phyloP scores from a whole-genome alignment of 2,797 vertebrate species.

The Monodelphis domestica region DNA sequence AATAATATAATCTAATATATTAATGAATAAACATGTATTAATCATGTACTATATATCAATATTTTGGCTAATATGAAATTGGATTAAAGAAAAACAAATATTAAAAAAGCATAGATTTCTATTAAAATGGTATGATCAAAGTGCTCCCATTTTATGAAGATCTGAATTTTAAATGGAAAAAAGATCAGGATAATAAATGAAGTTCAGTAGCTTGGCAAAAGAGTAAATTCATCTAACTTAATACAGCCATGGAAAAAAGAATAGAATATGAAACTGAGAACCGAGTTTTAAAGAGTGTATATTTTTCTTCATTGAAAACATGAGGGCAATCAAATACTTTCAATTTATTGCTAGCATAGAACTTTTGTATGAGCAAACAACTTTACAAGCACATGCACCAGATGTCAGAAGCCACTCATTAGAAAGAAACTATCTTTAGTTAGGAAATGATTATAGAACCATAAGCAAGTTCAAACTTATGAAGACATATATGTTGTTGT shows the following conservation, averaged over 20 bases:
- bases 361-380: not conserved
- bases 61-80: not conserved
- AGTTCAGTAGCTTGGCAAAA: too few relatives aligned
- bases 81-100: not conserved
- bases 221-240: not conserved
- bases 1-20: not conserved
- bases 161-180: not conserved
- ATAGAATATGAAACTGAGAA: fast-evolving
- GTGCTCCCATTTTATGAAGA: constrained; percentile 1
- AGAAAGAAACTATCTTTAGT: not conserved
- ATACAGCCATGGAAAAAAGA: fast-evolving
- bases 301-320: not conserved
- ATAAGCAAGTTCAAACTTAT: fast-evolving
- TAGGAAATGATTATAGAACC: too few relatives aligned
- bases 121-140: not conserved
- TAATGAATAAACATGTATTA: not conserved
- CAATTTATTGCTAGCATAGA: not conserved
- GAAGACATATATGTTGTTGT: fast-evolving
- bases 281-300: not conserved
- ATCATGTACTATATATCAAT: not conserved
- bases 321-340: not conserved
- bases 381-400: not conserved
- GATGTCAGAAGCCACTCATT: not conserved
- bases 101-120: not conserved
- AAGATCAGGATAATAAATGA: fast-evolving